Evolutionary conservation across 2,113 vertebrate species (phyloP), one percentile per base, ranked within the genome.

Genomic region (Corythoichthys intestinalis): DNA sequence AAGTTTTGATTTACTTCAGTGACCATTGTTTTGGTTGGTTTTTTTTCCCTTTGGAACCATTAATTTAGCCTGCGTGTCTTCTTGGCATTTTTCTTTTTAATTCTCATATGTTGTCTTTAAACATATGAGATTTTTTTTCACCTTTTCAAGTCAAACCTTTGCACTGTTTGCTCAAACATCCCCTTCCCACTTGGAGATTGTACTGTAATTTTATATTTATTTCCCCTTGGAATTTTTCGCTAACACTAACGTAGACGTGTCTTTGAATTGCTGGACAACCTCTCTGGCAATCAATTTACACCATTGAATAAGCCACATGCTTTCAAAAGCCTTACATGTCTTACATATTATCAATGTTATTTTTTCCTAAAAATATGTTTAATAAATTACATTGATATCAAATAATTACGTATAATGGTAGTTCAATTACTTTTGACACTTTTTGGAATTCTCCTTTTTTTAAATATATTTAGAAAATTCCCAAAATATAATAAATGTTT

Each of bases 141-240:
- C 20, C 76, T 66, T 39, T 61, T 66, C 50, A 53, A 53, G 44
- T 76, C 59, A 66, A 70, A 39, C 50, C 28, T 41, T 67, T 63
- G 59, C 47, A 34, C 47, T 71, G 7, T 57, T 66, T 64, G 17
- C 66, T 52, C 14, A 28, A 28, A 28, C 20, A 28, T 28, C 20
- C 20, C 20, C 20, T 28, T 28, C 47, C 3, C 54, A 72, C 58
- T 71, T 48, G 61, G 69, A 38, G n/a, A 70, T 78, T 48, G 48
- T 37, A 28, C 50, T 72, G 28, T 69, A 64, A 72, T 85, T 76
- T 78, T 66, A 66, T 65, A 82, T 79, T 66, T 71, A 78, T 76
- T 80, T 81, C 74, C 68, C 69, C 28, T 9, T 62, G 63, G 64
- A 72, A 63, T 47, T 34, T 54, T 35, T 47, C 20, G 56, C 61